Conservation (phyloP, 1,140 invertebrate species). For the Reticulitermes speratus region DNA sequence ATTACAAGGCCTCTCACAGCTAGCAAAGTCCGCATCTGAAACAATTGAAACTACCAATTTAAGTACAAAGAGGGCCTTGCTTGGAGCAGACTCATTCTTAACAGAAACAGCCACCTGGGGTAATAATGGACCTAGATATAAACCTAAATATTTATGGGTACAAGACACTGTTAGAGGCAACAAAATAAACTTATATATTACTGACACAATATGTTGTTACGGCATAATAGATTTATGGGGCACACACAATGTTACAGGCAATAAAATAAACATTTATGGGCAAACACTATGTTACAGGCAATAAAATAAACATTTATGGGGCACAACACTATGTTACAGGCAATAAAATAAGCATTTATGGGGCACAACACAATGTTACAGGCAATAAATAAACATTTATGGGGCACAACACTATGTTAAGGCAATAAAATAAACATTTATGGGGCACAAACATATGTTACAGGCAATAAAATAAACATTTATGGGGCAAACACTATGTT, state of each 20-base stretch:
- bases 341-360: background rate
- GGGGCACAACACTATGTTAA: background rate
- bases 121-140: background rate
- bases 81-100: no score
- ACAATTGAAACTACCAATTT: background rate
- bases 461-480: background rate
- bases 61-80: no score
- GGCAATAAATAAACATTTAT: background rate
- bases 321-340: background rate
- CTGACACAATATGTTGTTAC: no score
- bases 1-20: constrained; percentile 71
- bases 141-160: background rate
- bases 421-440: background rate
- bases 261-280: background rate
- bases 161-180: background rate
- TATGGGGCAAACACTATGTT: no score
- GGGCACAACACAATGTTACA: background rate
- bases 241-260: background rate
- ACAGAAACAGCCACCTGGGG: no score
- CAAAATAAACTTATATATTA: background rate
- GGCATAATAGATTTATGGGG: no score
- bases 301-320: background rate
- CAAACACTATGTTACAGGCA: background rate
- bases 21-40: constrained; percentile 67
- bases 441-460: background rate